A percentile compares a stretch with the other conserved stretches of the same genome.
Evolutionary conservation across 2,113 vertebrate species (phyloP).

Genomic region (Eupsittula cactorum): DNA sequence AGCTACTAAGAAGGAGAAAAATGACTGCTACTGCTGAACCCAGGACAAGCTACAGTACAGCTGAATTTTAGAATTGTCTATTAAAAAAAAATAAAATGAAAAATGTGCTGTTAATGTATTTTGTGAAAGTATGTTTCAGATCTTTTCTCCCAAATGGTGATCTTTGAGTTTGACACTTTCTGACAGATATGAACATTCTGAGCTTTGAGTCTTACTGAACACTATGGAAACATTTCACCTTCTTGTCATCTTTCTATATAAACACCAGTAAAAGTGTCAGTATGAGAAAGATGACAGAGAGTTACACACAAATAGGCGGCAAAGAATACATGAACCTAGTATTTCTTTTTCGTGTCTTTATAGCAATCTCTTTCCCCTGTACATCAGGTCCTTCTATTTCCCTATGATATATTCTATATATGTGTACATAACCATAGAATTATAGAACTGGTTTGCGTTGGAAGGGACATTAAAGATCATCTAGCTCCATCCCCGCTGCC

Average conservation of each 20-base stretch:
- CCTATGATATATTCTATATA: neutral
- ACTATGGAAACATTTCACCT: neutral
- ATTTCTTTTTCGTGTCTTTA: neutral
- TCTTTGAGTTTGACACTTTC: neutral
- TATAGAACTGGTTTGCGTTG: neutral
- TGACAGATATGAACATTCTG: neutral
- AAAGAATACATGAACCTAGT: neutral
- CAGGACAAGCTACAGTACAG: neutral
- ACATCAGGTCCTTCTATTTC: neutral
- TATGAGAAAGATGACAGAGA: neutral
- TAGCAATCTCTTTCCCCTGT: neutral
- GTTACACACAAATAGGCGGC: neutral
- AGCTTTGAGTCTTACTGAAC: neutral
- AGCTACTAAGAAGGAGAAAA: too few relatives aligned
- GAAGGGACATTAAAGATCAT: neutral
- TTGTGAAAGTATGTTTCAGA: neutral
- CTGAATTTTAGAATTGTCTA: neutral
- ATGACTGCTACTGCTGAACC: neutral
- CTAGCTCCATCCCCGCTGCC: neutral
- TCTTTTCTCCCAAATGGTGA: neutral
- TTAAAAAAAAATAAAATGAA: neutral
- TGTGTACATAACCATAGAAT: neutral
- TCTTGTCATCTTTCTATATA: constrained; percentile 17
- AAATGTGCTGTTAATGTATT: neutral
- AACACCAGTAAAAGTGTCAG: neutral